Conservation (phyloP, 2,888 invertebrate species). For the Chrysolina haemoptera region DNA sequence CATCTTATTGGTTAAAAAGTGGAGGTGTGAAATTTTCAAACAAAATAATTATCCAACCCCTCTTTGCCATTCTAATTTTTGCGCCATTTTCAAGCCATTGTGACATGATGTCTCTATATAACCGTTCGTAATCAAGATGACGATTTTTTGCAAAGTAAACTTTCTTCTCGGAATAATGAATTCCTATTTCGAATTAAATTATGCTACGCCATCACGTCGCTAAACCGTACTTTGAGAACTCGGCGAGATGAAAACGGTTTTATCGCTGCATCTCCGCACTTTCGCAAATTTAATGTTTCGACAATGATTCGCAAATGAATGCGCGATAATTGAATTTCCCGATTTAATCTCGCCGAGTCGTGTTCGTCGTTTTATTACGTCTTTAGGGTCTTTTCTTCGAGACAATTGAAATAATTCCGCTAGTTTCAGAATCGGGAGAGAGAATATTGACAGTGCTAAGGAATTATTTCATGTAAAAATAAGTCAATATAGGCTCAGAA, state of each 20-base stretch:
- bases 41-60: too few relatives aligned
- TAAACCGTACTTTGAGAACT: not conserved
- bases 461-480: too few relatives aligned
- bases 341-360: slow-evolving; percentile 18
- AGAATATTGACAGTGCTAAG: too few relatives aligned
- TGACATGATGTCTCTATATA: too few relatives aligned
- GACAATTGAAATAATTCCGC: not conserved
- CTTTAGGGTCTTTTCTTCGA: not conserved
- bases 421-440: not conserved
- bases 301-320: slow-evolving; percentile 19
- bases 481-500: too few relatives aligned
- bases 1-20: too few relatives aligned
- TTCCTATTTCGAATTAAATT: slow-evolving; percentile 5
- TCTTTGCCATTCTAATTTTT: too few relatives aligned
- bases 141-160: not conserved
- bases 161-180: not conserved
- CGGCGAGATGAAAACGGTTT: slow-evolving; percentile 11
- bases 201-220: not conserved
- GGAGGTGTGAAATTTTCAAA: too few relatives aligned
- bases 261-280: slow-evolving; percentile 18
- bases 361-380: slow-evolving; percentile 5
- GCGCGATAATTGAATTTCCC: slow-evolving; percentile 21
- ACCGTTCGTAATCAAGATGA: not conserved
- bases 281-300: slow-evolving; percentile 21
- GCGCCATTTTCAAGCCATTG: too few relatives aligned